These are phyloP conservation scores for Mylabris sibirica DNA, from an alignment of 2,888 invertebrate genomes.

Conservation along the genomic window DNA sequence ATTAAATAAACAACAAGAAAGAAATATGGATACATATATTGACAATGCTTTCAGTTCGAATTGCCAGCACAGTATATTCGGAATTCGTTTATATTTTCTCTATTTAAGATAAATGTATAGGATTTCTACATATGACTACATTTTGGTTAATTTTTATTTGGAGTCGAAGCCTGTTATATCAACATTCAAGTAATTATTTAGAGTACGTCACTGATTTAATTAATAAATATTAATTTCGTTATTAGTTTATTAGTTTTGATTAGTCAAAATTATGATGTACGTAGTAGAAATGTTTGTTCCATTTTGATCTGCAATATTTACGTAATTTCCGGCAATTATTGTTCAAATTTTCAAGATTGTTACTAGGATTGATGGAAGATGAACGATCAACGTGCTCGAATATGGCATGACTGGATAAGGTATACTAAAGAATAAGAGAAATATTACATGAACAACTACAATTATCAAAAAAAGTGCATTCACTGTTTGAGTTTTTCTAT, in stretches of 20 bases:
- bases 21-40: too few relatives aligned
- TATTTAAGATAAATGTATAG: too few relatives aligned
- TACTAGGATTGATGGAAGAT: not conserved
- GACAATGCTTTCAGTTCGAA: too few relatives aligned
- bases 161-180: too few relatives aligned
- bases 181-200: too few relatives aligned
- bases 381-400: conserved; percentile 5
- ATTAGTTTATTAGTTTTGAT: conserved; percentile 7
- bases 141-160: too few relatives aligned
- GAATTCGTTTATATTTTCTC: too few relatives aligned
- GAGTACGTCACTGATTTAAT: conserved; percentile 3
- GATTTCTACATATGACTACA: too few relatives aligned
- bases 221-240: not conserved
- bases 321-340: not conserved
- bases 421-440: not conserved
- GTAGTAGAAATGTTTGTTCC: not conserved
- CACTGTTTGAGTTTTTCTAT: not conserved
- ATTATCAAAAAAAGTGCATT: conserved; percentile 1
- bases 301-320: not conserved
- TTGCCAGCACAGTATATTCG: too few relatives aligned
- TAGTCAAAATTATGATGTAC: not conserved
- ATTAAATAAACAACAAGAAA: too few relatives aligned
- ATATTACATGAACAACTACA: not conserved
- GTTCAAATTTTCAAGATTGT: not conserved
- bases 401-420: not conserved